Percentiles rank a stretch among this genome's conserved stretches.
These are phyloP conservation scores for Nymphalis polychloros DNA, from an alignment of 2,888 invertebrate species.

Conservation along the genomic window DNA sequence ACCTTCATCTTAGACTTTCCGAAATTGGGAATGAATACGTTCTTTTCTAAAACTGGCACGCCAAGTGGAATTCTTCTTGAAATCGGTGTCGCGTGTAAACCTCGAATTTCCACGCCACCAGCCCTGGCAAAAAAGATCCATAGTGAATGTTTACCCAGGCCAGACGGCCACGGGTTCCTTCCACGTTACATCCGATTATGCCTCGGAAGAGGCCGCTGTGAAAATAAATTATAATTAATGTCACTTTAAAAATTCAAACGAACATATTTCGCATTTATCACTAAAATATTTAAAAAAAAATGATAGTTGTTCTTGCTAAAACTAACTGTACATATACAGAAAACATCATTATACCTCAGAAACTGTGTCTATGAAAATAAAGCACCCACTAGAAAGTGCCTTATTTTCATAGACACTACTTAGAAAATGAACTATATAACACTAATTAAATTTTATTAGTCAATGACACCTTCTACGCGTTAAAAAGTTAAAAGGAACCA, in stretches of 20 bases:
- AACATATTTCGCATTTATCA: too few species aligned
- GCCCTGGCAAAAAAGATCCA: constrained; percentile 61
- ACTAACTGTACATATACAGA: too few species aligned
- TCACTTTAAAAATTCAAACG: background rate
- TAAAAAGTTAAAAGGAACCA: background rate
- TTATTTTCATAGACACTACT: too few species aligned
- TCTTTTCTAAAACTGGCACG: constrained; percentile 89
- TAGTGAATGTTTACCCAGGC: constrained; percentile 85
- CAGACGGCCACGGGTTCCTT: constrained; percentile 76
- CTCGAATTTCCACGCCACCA: constrained; percentile 89
- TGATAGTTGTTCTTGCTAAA: too few species aligned
- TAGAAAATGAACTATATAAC: too few species aligned
- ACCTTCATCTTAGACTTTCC: constrained; percentile 69
- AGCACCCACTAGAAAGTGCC: too few species aligned
- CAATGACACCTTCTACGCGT: too few species aligned
- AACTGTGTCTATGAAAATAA: too few species aligned
- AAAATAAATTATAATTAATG: constrained; percentile 47
- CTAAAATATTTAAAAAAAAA: too few species aligned
- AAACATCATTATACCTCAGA: constrained; percentile 77
- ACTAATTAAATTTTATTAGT: too few species aligned
- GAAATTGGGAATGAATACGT: constrained; percentile 86
- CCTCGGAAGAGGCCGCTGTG: constrained; percentile 83
- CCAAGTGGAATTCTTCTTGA: constrained; percentile 85
- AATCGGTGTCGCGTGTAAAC: constrained; percentile 89
- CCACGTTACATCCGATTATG: constrained; percentile 77